Base-by-base conservation (phyloP, 2,113 vertebrate genomes). In the Enhydra lutris region DNA sequence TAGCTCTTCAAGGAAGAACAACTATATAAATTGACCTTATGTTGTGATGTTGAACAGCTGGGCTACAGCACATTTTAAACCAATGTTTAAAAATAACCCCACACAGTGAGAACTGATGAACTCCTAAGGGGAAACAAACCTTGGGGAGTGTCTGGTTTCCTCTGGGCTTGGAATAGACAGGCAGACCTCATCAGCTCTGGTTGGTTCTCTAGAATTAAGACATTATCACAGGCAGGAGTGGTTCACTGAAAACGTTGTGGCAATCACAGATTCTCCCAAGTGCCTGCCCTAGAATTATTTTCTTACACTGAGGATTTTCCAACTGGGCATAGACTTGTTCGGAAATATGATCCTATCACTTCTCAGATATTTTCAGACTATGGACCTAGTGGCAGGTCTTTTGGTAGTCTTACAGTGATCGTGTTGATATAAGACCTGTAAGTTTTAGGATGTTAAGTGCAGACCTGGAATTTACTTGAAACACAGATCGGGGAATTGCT, bases 311-410 rank as follows among this genome's bases (percentile, higher is more conserved):
- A 92, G 26, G 7, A 4, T 89, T 96, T 89, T 97, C 93, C 50
- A 52, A 50, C 21, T 59, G 18, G 23, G 63, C 69, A 45, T 80
- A 86, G 85, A 91, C 97, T 89, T 76, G 90, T 45, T 50, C 52
- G 12, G 79, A 95, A 90, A 87, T 74, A 84, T 18, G 95, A 91
- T 76, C 13, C 29, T 89, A 80, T 94, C 14, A 39, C 17, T 42
- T 96, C 74, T 85, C 55, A 86, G 78, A 81, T 76, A 73, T 83
- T 82, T 98, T 91, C 84, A 94, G 95, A 84, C 21, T 63, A 65
- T 17, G 55, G 71, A 6, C 21, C 39, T 93, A 78, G 95, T 11
- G 21, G 86, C 26, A 95, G 31, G 24, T 80, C 81, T 97, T 97
- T 39, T 74, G 95, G 76, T 91, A 86, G 29, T 55, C 96, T 85